phyloP scores from a whole-genome alignment of 2,888 invertebrate species.

The Julus scandinavius region DNA sequence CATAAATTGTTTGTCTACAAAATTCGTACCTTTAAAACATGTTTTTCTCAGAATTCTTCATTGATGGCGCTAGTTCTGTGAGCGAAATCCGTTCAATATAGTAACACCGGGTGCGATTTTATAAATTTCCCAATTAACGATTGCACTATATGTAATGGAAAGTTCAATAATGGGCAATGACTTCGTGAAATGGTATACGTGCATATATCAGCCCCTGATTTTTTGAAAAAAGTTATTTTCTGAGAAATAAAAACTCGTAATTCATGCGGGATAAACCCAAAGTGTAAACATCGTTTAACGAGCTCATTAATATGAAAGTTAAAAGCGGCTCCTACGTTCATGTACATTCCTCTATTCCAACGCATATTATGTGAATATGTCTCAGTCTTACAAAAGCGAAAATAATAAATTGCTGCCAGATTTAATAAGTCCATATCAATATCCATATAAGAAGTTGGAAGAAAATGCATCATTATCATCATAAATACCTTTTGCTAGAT shows the following conservation, averaged over 20 bases:
- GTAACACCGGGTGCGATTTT: not conserved
- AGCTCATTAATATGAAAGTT: slow-evolving; percentile 40
- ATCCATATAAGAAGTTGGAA: slow-evolving; percentile 24
- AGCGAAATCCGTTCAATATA: too few species aligned
- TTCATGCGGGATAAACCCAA: not conserved
- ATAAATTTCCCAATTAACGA: not conserved
- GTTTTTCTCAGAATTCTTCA: not conserved
- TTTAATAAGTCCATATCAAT: slow-evolving; percentile 46
- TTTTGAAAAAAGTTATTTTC: not conserved
- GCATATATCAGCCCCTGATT: not conserved
- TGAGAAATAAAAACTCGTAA: not conserved
- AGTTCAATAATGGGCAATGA: not conserved
- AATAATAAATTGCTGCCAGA: slow-evolving; percentile 36
- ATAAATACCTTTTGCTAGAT: slow-evolving; percentile 12
- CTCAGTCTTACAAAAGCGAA: not conserved
- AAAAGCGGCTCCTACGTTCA: not conserved
- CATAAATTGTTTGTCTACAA: too few species aligned
- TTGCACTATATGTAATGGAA: not conserved
- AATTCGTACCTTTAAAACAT: too few species aligned
- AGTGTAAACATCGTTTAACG: slow-evolving; percentile 36
- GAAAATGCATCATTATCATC: slow-evolving; percentile 20
- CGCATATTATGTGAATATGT: not conserved
- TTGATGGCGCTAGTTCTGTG: not conserved
- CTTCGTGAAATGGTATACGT: not conserved
- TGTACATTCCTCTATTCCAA: too few species aligned